phyloP scores from a whole-genome alignment of 2,888 invertebrate genomes.

The Spodoptera exigua region DNA sequence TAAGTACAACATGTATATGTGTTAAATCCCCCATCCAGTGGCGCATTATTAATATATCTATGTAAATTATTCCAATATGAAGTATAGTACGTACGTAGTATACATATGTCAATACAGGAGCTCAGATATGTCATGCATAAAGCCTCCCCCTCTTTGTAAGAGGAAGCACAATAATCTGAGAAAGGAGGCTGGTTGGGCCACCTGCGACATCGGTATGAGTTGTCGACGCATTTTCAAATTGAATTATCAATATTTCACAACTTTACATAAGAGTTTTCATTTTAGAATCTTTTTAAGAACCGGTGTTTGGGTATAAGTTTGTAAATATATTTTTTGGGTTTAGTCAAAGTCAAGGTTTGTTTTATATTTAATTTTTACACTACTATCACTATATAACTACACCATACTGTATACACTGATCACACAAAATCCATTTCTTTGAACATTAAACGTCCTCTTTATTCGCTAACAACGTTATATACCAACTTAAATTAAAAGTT shows the following conservation, averaged over 20 bases:
- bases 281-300: neutral
- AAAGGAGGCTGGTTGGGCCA: conserved; percentile 37
- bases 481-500: conserved; percentile 33
- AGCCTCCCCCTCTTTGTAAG: conserved; percentile 38
- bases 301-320: neutral
- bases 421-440: no score
- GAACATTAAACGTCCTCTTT: no score
- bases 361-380: no score
- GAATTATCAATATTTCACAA: conserved; percentile 17
- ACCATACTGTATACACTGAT: no score
- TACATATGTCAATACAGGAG: conserved; percentile 37
- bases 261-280: conserved; percentile 10
- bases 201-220: conserved; percentile 31
- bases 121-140: conserved; percentile 44
- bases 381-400: no score
- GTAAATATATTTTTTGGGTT: no score
- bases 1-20: conserved; percentile 8
- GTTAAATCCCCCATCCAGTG: conserved; percentile 21
- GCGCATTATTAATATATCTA: conserved; percentile 28
- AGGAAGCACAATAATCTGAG: conserved; percentile 47
- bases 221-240: conserved; percentile 17
- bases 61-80: conserved; percentile 19
- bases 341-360: no score
- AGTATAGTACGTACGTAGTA: conserved; percentile 1
- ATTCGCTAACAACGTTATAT: no score